Evolutionary conservation across 2,797 vertebrate species (phyloP), one percentile per base, ranked within the genome.

Genomic region (Holocentrus rufus): DNA sequence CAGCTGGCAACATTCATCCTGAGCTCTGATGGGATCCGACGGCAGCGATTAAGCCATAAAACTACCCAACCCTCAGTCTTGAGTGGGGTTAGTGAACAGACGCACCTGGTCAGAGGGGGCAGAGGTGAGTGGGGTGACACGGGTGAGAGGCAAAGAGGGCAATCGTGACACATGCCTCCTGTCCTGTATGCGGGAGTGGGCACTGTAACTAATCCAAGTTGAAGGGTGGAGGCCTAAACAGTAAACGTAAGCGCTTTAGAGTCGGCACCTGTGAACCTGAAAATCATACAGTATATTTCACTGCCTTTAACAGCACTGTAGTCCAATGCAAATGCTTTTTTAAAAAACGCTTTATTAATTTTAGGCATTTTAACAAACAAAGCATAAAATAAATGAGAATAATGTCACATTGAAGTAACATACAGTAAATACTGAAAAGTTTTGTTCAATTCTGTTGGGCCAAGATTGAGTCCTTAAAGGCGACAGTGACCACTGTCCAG

Each of bases 1-100:
- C 90, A 93, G 89, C 89, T 91, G 90, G 89, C 72, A 92, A 85
- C 88, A 85, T 87, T 93, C 90, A 93, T 84, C 71, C 83, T 72
- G 67, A 88, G 89, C 77, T 63, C 83, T 90, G 86, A 93, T 90
- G 80, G 85, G 83, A 91, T 83, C 76, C 69, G 87, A 92, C 86
- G 70, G 90, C 80, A 82, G 84, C 85, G 73, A 90, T 90, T 92
- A 91, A 91, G 90, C 86, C 85, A 91, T 90, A 90, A 93, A 92
- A 91, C 86, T 77, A 72, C 61, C 85, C 79, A 89, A 90, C 75
- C 84, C 87, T 81, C 81, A 81, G 79, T 80, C 60, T 69, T 85
- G 84, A 91, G 83, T 66, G 69, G 76, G 79, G 69, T 58, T 84
- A 85, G 79, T 72, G 83, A 81, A 64, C 71, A 85, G 84, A 84